Percentiles rank a stretch among this genome's conserved stretches.
Evolutionary conservation across 64 coral and sea anemone species (phyloP).

Genomic region (Stichodactyla helianthus): DNA sequence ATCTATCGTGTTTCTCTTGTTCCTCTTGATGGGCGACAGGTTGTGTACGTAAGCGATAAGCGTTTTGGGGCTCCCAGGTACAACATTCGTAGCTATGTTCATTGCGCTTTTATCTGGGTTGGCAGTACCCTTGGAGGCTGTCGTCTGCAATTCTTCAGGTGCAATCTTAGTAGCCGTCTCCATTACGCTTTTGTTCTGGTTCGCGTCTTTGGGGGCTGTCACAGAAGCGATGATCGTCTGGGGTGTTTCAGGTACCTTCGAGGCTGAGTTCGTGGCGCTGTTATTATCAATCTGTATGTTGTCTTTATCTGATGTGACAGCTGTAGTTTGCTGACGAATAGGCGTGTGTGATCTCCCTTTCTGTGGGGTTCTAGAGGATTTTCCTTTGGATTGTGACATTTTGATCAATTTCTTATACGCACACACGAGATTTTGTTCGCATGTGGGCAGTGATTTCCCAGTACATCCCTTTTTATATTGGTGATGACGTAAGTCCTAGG

Average conservation of each 20-base stretch:
- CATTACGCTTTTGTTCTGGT: background rate
- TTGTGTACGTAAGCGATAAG: conserved; percentile 44
- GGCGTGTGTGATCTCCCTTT: background rate
- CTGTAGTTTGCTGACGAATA: background rate
- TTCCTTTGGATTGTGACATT: conserved; percentile 17
- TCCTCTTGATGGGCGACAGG: conserved; percentile 23
- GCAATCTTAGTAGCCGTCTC: background rate
- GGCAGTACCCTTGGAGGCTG: conserved; percentile 22
- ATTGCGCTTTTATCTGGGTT: background rate
- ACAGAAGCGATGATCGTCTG: conserved; percentile 5
- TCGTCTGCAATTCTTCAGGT: too few species aligned
- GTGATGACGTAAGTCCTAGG: conserved; percentile 9
- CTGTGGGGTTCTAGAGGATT: background rate
- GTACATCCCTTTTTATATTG: background rate
- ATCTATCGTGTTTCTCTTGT: conserved; percentile 47
- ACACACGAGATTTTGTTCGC: background rate
- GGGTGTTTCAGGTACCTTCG: background rate
- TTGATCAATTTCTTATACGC: background rate
- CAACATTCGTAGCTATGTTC: background rate
- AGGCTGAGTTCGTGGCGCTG: background rate
- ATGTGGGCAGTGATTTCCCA: background rate
- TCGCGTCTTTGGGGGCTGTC: background rate
- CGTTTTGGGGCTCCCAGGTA: background rate
- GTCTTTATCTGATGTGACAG: background rate
- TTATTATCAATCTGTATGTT: background rate